Evolutionary conservation across 1,140 invertebrate species (phyloP).

Genomic region (Acyrthosiphon pisum): DNA sequence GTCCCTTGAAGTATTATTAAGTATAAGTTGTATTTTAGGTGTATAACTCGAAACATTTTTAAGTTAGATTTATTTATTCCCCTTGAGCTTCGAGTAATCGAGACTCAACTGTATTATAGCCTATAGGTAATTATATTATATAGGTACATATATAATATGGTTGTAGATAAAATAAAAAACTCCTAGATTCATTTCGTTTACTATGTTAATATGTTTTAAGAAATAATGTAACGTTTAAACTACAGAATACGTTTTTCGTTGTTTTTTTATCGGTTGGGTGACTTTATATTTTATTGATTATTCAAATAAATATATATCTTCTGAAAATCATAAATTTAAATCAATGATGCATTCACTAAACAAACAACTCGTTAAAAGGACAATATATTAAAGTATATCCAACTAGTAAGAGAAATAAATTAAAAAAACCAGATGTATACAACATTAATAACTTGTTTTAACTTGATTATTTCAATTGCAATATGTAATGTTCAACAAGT

Average conservation of each 20-base stretch:
- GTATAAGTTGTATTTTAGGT: too few relatives aligned
- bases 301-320: constrained; percentile 12
- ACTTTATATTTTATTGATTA: background rate
- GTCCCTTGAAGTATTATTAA: too few relatives aligned
- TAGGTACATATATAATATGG: background rate
- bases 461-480: background rate
- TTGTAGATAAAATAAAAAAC: background rate
- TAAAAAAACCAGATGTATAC: background rate
- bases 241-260: background rate
- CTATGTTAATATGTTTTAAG: background rate
- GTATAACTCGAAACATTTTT: too few relatives aligned
- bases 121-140: background rate
- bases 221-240: background rate
- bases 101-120: too few relatives aligned
- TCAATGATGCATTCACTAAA: background rate
- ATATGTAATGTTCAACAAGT: background rate
- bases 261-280: background rate
- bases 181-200: background rate
- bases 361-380: background rate
- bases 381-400: background rate
- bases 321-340: background rate
- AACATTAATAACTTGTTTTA: background rate
- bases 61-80: too few relatives aligned
- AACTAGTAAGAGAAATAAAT: background rate
- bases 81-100: too few relatives aligned